Base-by-base conservation (phyloP, 1,140 invertebrate genomes). In the Drosophila subpulchrella region DNA sequence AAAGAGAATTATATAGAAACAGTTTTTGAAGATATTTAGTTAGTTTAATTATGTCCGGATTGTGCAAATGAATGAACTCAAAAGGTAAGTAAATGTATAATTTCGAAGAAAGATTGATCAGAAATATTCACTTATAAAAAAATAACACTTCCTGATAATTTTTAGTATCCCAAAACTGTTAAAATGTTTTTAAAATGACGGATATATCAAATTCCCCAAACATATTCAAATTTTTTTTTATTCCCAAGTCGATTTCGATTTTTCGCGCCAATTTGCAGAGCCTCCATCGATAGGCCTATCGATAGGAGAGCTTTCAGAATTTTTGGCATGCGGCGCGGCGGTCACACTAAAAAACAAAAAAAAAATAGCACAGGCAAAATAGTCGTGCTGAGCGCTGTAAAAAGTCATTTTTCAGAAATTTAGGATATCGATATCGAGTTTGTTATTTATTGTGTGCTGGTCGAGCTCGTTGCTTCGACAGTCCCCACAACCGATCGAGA, bases 321-420 rank as follows among this genome's bases (percentile, higher is more conserved):
- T 59, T 39, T 51, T 32, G 27, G 10, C 30, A 34, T 34, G 30
- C 30, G n/a, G n/a, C n/a, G 30, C 48, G 8, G 27, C 27, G n/a
- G 48, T 10, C 48, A 51, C 27, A 51, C 48, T 51, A 11, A 51
- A 34, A 59, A 59, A 59, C 13, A 24, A 62, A 62, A 53, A 51
- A 51, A 36, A 36, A 53, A 36, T 42, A 62, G 59, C 48, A 39
- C 38, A 39, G 58, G 58, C 44, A 61, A 61, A 51, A 61, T 51
- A 50, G 38, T 53, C 59, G 27, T 57, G 41, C 39, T 58, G 36
- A 62, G 75, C 47, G 68, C 60, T 59, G 57, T 75, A 51, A 66
- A 78, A 58, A 67, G 76, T 76, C 74, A 67, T 30, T 54, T 77
- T 72, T 71, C 56, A 67, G 55, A 36, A 61, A 77, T 62, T 66